Conservation (phyloP, 2,888 invertebrate species). For the Ernsta delagoae region DNA sequence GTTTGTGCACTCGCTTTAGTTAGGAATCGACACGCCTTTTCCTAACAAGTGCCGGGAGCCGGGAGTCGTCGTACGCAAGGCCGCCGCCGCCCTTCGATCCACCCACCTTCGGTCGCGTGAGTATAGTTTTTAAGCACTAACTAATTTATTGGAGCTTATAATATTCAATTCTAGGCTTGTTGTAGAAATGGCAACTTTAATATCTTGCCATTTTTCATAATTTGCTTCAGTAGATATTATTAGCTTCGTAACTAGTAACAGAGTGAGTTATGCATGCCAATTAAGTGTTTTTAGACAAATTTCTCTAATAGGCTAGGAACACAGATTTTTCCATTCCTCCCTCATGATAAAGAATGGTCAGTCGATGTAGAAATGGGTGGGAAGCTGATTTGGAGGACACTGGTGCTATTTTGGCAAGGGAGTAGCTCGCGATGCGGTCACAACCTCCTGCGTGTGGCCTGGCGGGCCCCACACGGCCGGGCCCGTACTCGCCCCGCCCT, state of each 20-base stretch:
- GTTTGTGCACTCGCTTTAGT: conserved; percentile 63
- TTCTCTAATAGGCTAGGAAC: conserved; percentile 12
- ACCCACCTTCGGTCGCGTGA: conserved; percentile 83
- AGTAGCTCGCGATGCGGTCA: conserved; percentile 84
- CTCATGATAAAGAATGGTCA: conserved; percentile 2
- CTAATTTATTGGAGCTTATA: conserved; percentile 36
- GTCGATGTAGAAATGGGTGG: conserved; percentile 50
- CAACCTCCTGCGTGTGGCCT: conserved; percentile 86
- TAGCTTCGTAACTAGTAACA: conserved; percentile 10
- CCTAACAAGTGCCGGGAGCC: conserved; percentile 78
- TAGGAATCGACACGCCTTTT: conserved; percentile 83
- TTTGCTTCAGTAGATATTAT: conserved; percentile 21
- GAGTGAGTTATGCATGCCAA: background rate
- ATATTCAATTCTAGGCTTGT: conserved; percentile 11
- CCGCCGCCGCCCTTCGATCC: conserved; percentile 84
- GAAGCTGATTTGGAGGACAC: conserved; percentile 55
- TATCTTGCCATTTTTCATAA: background rate
- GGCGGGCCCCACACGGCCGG: conserved; percentile 85
- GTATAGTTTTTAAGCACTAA: conserved; percentile 64
- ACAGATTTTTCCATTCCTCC: background rate
- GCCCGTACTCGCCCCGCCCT: conserved; percentile 84
- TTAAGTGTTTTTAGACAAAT: conserved; percentile 2
- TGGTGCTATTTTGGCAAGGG: conserved; percentile 80
- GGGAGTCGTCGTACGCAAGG: conserved; percentile 83
- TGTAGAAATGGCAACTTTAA: conserved; percentile 16